Evolutionary conservation across 2,797 vertebrate species (phyloP).

Genomic region (Manis crassicaudata): DNA sequence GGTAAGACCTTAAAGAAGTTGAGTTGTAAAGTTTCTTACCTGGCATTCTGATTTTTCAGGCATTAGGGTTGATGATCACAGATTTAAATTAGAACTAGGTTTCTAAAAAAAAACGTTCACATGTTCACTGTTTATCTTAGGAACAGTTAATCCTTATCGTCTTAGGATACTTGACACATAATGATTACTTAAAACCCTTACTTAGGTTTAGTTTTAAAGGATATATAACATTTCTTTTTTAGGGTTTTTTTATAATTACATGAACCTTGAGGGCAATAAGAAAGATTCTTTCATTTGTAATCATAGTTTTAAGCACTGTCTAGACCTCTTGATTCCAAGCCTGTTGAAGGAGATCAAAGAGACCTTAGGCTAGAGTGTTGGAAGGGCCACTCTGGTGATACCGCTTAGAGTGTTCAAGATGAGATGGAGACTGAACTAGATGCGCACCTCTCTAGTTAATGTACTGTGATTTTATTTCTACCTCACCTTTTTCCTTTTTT

Average conservation of each 20-base stretch:
- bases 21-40: not conserved
- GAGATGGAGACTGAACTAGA: not conserved
- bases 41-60: not conserved
- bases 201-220: conserved; percentile 28
- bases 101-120: not conserved
- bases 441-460: not conserved
- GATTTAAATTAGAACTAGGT: not conserved
- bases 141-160: not conserved
- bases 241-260: not conserved
- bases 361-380: not conserved
- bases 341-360: not conserved
- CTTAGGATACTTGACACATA: conserved; percentile 17
- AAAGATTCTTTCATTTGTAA: not conserved
- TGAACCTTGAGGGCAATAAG: not conserved
- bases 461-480: not conserved
- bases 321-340: not conserved
- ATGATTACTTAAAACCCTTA: conserved; percentile 31
- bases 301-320: not conserved
- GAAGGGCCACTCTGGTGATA: not conserved
- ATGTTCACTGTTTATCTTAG: not conserved
- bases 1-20: conserved; percentile 88
- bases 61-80: not conserved
- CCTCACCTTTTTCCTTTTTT: not conserved
- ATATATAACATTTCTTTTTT: not conserved
- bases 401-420: not conserved